Percentiles rank a stretch among this genome's conserved stretches.
Evolutionary conservation across 2,113 vertebrate species (phyloP).

Genomic region (Ceyx melanurus): DNA sequence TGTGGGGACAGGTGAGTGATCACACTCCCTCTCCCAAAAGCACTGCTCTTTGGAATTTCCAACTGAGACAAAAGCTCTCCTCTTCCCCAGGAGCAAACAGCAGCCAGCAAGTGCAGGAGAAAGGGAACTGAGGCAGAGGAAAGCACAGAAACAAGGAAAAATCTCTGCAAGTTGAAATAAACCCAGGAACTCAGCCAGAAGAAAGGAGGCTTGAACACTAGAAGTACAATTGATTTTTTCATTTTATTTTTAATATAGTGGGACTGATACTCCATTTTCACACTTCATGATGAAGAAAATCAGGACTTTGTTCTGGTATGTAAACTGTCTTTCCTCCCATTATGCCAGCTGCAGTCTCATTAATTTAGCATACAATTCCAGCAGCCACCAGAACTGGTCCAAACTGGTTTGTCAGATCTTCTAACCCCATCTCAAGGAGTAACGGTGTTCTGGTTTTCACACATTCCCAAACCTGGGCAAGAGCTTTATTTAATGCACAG

Average conservation of each 20-base stretch:
- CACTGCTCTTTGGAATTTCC: background rate
- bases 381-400: background rate
- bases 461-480: background rate
- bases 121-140: background rate
- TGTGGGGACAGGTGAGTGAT: background rate
- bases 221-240: background rate
- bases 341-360: background rate
- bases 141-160: background rate
- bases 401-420: background rate
- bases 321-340: background rate
- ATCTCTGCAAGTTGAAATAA: background rate
- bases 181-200: background rate
- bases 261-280: background rate
- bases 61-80: background rate
- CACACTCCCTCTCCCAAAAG: background rate
- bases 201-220: background rate
- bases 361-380: background rate
- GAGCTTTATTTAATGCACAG: background rate
- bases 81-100: background rate
- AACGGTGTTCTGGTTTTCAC: background rate
- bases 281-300: background rate
- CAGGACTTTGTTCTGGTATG: background rate
- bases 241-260: background rate
- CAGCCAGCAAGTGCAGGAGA: background rate
- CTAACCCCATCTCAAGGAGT: background rate